Conservation (phyloP, 2,888 invertebrate genomes). For the Chymomyza caudatula region DNA sequence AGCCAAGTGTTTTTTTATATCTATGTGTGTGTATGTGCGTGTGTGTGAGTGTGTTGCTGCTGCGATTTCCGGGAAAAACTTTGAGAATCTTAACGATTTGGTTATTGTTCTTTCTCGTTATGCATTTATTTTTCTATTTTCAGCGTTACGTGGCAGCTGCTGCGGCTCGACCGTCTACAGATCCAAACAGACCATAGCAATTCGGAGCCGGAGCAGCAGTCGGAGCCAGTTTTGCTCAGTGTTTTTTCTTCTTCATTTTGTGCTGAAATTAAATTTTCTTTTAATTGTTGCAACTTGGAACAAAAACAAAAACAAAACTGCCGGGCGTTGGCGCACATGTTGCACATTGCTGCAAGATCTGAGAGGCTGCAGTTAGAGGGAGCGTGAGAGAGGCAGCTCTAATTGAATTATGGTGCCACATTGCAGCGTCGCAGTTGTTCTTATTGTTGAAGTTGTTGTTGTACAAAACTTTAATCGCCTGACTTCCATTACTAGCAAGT, state of each 20-base stretch:
- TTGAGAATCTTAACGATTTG: conserved; percentile 54
- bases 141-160: conserved; percentile 5
- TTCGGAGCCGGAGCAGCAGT: no score
- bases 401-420: conserved; percentile 59
- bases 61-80: neutral
- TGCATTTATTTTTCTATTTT: conserved; percentile 47
- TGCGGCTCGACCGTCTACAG: neutral
- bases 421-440: conserved; percentile 34
- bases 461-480: conserved; percentile 43
- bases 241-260: neutral
- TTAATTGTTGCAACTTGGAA: conserved; percentile 44
- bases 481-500: neutral
- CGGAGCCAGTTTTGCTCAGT: neutral
- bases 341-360: conserved; percentile 20
- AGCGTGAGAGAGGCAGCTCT: conserved; percentile 2
- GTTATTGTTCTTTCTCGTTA: conserved; percentile 52
- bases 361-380: no score
- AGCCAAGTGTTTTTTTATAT: neutral
- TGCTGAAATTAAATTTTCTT: conserved; percentile 37
- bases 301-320: neutral
- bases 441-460: conserved; percentile 13
- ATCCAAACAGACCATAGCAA: no score
- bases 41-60: neutral
- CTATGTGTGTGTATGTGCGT: neutral
- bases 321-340: conserved; percentile 31